Base-by-base conservation (phyloP, 1,140 invertebrate species). In the Heterodera carotae region DNA sequence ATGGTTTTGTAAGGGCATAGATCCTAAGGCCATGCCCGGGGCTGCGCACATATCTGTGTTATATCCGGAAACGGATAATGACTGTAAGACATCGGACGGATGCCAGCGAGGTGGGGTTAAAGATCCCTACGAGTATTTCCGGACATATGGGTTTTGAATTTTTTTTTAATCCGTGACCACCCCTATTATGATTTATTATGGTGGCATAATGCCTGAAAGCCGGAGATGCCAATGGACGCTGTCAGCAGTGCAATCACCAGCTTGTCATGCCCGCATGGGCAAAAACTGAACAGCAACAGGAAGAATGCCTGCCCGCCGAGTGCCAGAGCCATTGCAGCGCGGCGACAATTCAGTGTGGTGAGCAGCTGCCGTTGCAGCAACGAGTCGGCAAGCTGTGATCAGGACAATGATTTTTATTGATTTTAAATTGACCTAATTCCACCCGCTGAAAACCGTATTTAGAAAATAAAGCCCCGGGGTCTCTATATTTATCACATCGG, bases 171-270 rank as follows among this genome's bases (percentile, higher is more conserved):
- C n/a, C n/a, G n/a, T n/a, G n/a, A n/a, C n/a, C n/a, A n/a, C n/a
- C n/a, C n/a, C n/a, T 62, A 12, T 62, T 62, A 1, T 1, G 12
- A 43, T 8, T 43, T 43, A 6, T 43, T 2, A 43, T 43, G 36
- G 36, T 56, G 48, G 48, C 48, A 4, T 18, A 22, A 5, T 56
- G 48, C 48, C 48, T 56, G 69, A 71, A 74, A 74, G 25, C 90
- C 90, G 69, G 89, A 89, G 5, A 90, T 77, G 7, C 89, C 89
- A 56, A 90, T 88, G 34, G 79, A 81, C 7, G 86, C 25, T 7
- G 81, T 87, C 27, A 87, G 75, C 53, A 84, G 81, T 25, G 85
- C 53, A 56, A 87, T 84, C 15, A 88, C 86, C 33, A 88, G 74
- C 15, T 72, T 80, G 48, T 88, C 80, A 76, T 88, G 81, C 15